phyloP scores from a whole-genome alignment of 1,140 invertebrate genomes.

The Caenorhabditis latens region DNA sequence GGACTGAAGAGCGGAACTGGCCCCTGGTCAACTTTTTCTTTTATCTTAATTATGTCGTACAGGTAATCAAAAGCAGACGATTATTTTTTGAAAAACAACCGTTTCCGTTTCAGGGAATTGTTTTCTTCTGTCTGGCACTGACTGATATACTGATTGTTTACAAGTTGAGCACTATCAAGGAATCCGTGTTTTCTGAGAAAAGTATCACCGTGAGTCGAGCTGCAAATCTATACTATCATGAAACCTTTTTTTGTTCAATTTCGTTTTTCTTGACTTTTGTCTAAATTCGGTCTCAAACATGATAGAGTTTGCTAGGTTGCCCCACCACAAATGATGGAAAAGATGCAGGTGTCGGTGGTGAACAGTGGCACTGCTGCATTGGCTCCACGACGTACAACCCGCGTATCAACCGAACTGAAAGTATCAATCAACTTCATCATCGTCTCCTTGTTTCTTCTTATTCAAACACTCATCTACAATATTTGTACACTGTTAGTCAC shows the following conservation, averaged over 20 bases:
- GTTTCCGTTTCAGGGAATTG: slow-evolving; percentile 43
- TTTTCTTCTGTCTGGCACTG: slow-evolving; percentile 25
- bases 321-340: slow-evolving; percentile 42
- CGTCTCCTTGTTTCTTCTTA: slow-evolving; percentile 29
- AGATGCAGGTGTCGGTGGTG: slow-evolving; percentile 49
- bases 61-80: background rate
- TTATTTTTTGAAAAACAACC: background rate
- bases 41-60: slow-evolving; percentile 36
- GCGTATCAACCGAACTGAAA: slow-evolving; percentile 37
- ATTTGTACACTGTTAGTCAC: slow-evolving; percentile 51
- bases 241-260: background rate
- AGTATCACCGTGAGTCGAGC: slow-evolving; percentile 7
- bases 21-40: slow-evolving; percentile 41
- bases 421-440: slow-evolving; percentile 51
- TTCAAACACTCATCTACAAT: slow-evolving; percentile 44
- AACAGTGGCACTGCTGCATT: background rate
- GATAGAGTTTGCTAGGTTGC: slow-evolving; percentile 23
- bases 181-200: slow-evolving; percentile 10
- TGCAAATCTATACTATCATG: background rate
- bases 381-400: background rate
- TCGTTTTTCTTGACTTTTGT: slow-evolving; percentile 2
- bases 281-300: background rate
- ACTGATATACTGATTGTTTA: slow-evolving; percentile 50
- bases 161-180: slow-evolving; percentile 47
- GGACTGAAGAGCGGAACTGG: slow-evolving; percentile 1